Percentiles rank a stretch among this genome's conserved stretches.
These are phyloP conservation scores for Odontamblyopus rebecca DNA, from an alignment of 2,797 vertebrate species.

Conservation along the genomic window DNA sequence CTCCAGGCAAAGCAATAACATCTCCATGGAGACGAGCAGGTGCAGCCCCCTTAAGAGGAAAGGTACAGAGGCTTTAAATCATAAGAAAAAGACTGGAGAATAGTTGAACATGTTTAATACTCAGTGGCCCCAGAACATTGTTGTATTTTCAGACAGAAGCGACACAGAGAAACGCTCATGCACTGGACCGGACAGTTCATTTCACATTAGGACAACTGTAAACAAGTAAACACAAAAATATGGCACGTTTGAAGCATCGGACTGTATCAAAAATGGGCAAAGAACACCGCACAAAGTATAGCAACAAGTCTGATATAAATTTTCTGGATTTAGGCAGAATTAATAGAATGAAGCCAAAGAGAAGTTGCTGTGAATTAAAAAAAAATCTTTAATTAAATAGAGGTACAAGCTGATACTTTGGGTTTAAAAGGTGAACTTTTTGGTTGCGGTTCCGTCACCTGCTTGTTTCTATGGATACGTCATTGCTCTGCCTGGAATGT, in stretches of 20 bases:
- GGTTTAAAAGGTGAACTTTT: no score
- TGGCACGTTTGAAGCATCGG: conserved; percentile 41
- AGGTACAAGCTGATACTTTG: no score
- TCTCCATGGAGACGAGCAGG: no score
- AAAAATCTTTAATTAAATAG: no score
- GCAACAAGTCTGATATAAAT: no score
- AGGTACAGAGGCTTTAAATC: not conserved
- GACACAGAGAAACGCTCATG: conserved; percentile 43
- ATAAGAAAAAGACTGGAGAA: not conserved
- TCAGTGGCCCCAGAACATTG: not conserved
- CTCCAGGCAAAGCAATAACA: no score
- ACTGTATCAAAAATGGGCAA: conserved; percentile 4
- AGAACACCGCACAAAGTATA: not conserved
- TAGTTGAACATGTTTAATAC: conserved; percentile 4
- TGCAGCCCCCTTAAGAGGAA: not conserved
- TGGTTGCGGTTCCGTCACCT: no score
- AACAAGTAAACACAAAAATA: conserved; percentile 29
- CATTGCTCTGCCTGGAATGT: no score
- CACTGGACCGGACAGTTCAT: conserved; percentile 8
- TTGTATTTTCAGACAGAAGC: conserved; percentile 8
- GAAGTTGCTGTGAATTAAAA: no score
- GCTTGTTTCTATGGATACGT: no score
- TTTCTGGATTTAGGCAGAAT: no score
- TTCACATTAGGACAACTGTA: conserved; percentile 6
- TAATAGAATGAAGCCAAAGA: no score